phyloP scores from a whole-genome alignment of 2,888 invertebrate genomes.

The Eristalis tenax region DNA sequence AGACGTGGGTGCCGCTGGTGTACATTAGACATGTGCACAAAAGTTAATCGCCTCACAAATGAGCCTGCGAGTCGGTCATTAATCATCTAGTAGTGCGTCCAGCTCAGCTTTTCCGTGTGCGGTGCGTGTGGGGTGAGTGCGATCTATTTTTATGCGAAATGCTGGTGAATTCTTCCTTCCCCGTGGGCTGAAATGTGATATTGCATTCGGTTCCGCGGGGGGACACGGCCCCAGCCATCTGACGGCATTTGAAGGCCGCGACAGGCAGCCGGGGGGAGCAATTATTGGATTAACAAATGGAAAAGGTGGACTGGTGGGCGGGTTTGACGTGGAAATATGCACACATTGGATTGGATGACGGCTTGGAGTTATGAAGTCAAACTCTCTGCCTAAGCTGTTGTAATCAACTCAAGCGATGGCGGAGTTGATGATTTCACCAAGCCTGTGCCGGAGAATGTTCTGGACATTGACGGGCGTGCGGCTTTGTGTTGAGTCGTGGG shows the following conservation, averaged over 20 bases:
- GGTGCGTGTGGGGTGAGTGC: slow-evolving; percentile 32
- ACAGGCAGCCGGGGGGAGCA: slow-evolving; percentile 15
- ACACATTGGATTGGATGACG: neutral
- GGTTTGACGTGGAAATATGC: slow-evolving; percentile 38
- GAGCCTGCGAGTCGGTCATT: slow-evolving; percentile 67
- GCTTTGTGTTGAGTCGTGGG: neutral
- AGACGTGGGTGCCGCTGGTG: slow-evolving; percentile 51
- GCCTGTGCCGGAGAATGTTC: neutral
- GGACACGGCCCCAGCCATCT: slow-evolving; percentile 5
- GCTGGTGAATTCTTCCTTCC: slow-evolving; percentile 42
- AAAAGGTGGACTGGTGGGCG: slow-evolving; percentile 51
- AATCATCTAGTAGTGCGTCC: slow-evolving; percentile 44
- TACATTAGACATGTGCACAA: slow-evolving; percentile 72
- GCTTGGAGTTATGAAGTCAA: neutral
- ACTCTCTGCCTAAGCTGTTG: neutral
- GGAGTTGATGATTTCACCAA: neutral
- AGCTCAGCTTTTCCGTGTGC: slow-evolving; percentile 19
- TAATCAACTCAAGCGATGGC: neutral
- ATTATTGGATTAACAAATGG: slow-evolving; percentile 70
- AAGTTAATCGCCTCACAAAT: slow-evolving; percentile 72
- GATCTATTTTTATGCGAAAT: slow-evolving; percentile 66
- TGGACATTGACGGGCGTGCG: neutral
- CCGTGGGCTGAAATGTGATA: slow-evolving; percentile 70
- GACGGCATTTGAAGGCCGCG: slow-evolving; percentile 14
- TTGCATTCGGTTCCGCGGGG: slow-evolving; percentile 47